A percentile compares a stretch with the other conserved stretches of the same genome.
Conservation (phyloP, 2,797 vertebrate species). For the Thripadectes ignobilis region DNA sequence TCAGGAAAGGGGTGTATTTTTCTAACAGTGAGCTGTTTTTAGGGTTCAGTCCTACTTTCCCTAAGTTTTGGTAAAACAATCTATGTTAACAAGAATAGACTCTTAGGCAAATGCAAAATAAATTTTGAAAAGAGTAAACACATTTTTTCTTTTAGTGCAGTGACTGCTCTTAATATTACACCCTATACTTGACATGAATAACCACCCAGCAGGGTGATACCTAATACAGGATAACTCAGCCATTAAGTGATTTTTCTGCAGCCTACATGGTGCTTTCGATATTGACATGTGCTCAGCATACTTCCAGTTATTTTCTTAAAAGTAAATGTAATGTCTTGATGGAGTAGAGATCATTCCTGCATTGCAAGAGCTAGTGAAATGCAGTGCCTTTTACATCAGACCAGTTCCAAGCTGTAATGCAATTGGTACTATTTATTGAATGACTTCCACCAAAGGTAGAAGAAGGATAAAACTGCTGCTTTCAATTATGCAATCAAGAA, state of each 20-base stretch:
- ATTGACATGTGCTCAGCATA: background rate
- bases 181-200: background rate
- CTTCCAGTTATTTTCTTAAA: constrained; percentile 7
- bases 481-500: constrained; percentile 59
- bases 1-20: background rate
- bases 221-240: background rate
- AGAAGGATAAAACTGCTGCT: constrained; percentile 55
- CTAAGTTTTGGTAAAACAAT: background rate
- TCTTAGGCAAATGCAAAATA: background rate
- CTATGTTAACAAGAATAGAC: background rate
- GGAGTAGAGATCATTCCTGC: background rate
- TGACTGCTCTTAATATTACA: constrained; percentile 17
- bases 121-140: background rate
- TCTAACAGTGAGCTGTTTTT: background rate
- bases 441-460: background rate
- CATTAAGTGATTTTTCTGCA: constrained; percentile 33
- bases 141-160: constrained; percentile 6
- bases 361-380: background rate
- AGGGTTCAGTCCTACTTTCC: background rate
- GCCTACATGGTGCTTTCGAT: background rate
- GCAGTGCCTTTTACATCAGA: background rate
- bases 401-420: background rate
- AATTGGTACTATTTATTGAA: constrained; percentile 12
- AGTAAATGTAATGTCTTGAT: background rate
- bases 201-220: constrained; percentile 15